These are phyloP conservation scores for Drosophila bocki DNA, from an alignment of 1,140 invertebrate species.

Conservation along the genomic window DNA sequence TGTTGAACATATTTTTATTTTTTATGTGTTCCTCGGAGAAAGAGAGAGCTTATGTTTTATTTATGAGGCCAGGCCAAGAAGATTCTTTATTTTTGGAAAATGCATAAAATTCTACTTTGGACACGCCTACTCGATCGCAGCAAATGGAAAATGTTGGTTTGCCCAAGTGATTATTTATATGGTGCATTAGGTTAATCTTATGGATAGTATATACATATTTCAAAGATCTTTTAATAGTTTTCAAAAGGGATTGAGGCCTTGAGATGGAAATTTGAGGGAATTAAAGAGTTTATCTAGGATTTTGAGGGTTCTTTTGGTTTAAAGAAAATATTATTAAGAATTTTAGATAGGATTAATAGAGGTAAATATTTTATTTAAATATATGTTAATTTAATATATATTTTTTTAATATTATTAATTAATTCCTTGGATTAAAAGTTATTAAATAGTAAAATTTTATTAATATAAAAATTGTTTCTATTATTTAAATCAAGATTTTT, in stretches of 20 bases:
- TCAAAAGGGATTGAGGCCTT: conserved; percentile 22
- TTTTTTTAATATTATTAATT: neutral
- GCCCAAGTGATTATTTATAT: conserved; percentile 67
- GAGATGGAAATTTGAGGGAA: neutral
- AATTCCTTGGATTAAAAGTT: neutral
- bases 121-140: conserved; percentile 54
- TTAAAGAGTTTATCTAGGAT: conserved; percentile 1
- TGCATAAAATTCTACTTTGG: conserved; percentile 60
- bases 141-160: conserved; percentile 44
- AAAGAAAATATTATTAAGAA: conserved; percentile 4
- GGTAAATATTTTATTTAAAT: neutral
- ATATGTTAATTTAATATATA: neutral
- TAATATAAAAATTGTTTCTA: no score
- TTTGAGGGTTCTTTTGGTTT: conserved; percentile 5
- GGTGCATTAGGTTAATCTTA: conserved; percentile 60
- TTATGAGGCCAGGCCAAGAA: conserved; percentile 48
- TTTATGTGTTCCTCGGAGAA: conserved; percentile 31
- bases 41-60: conserved; percentile 58
- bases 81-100: conserved; percentile 59
- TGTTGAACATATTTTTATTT: conserved; percentile 40
- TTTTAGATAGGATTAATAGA: no score
- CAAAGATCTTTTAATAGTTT: conserved; percentile 49
- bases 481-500: neutral
- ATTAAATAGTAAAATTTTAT: no score
- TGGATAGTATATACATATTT: conserved; percentile 9